Percentiles rank a stretch among this genome's conserved stretches.
Conservation (phyloP, 2,888 invertebrate genomes). For the Ennomos fuscantarius region DNA sequence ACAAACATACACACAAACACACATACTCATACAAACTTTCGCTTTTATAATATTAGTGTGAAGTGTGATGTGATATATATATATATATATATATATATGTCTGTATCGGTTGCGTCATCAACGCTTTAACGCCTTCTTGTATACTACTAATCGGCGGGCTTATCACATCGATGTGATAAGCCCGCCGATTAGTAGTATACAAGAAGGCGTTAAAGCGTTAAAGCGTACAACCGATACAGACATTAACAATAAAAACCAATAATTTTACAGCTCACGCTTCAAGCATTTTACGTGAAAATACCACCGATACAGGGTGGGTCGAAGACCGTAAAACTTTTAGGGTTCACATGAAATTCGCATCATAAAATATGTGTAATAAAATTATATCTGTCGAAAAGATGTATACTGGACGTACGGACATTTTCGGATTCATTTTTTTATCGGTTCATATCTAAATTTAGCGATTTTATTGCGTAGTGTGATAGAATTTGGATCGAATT, state of each 20-base stretch:
- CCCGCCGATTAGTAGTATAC: not conserved
- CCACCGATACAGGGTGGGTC: constrained; percentile 49
- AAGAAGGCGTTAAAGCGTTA: constrained; percentile 26
- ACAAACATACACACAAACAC: no score
- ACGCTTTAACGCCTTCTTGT: constrained; percentile 26
- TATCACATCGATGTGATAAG: no score
- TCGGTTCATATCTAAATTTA: constrained; percentile 38
- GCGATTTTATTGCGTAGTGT: constrained; percentile 32
- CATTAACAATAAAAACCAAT: constrained; percentile 53
- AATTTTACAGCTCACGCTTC: constrained; percentile 53
- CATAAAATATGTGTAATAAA: constrained; percentile 72
- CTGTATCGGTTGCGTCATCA: constrained; percentile 36
- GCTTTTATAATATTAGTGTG: no score
- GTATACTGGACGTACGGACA: constrained; percentile 27
- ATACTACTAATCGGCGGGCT: not conserved
- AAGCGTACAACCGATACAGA: constrained; percentile 38
- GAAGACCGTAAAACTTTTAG: constrained; percentile 66
- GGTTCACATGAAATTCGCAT: constrained; percentile 46
- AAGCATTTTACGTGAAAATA: constrained; percentile 56
- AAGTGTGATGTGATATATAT: no score
- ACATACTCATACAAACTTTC: no score
- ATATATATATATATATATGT: no score
- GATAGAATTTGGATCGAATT: constrained; percentile 32
- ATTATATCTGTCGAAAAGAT: constrained; percentile 60
- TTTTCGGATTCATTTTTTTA: constrained; percentile 34